A percentile compares a stretch with the other conserved stretches of the same genome.
These are phyloP conservation scores for Platanista minor DNA, from an alignment of 2,113 vertebrate genomes.

Conservation along the genomic window DNA sequence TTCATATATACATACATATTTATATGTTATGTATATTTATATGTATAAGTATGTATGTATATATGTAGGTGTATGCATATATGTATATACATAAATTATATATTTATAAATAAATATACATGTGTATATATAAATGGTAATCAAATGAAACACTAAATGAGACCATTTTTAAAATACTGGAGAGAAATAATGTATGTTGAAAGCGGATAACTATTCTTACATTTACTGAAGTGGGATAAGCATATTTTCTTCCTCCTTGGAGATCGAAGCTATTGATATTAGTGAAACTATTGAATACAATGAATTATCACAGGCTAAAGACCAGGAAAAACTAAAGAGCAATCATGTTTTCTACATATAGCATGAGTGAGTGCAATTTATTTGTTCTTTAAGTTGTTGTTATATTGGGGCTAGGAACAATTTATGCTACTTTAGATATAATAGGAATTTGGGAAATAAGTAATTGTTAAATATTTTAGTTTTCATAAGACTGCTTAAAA, in stretches of 20 bases:
- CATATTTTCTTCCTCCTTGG: not conserved
- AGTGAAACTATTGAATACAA: not conserved
- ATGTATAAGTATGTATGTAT: not conserved
- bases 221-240: not conserved
- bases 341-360: not conserved
- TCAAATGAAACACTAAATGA: conserved; percentile 1
- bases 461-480: not conserved
- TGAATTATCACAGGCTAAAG: not conserved
- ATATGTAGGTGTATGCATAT: not conserved
- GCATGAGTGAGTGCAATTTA: not conserved
- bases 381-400: not conserved
- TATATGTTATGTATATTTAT: not conserved
- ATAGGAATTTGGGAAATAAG: not conserved
- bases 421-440: not conserved
- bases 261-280: not conserved
- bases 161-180: not conserved
- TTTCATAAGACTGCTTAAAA: not conserved
- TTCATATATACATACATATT: not conserved
- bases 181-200: not conserved
- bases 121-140: not conserved
- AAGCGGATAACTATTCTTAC: not conserved
- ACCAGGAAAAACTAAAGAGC: not conserved
- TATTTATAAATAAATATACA: not conserved
- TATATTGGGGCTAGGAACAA: not conserved
- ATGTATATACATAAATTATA: not conserved